Conservation (phyloP, 2,113 vertebrate species). For the Pomatorhinus ruficollis region DNA sequence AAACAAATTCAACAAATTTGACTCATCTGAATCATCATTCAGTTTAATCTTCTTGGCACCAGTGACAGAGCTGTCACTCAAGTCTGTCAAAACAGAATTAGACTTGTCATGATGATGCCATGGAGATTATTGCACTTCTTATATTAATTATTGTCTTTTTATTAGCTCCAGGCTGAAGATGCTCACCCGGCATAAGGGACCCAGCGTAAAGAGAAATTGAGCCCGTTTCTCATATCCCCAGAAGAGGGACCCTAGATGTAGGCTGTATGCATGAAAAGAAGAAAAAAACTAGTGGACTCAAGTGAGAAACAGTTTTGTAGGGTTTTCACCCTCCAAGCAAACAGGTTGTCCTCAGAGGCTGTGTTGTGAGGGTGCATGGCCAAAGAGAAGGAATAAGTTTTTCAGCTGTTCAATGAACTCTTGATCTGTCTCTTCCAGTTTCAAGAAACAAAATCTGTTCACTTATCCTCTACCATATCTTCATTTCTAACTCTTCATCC, state of each 20-base stretch:
- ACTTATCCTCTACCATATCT: too few relatives aligned
- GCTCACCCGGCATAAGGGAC: neutral
- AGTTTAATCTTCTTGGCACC: neutral
- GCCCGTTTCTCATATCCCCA: neutral
- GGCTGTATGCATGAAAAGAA: neutral
- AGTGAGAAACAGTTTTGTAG: neutral
- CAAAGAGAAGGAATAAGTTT: neutral
- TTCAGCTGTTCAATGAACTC: neutral
- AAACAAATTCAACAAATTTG: slow-evolving; percentile 12
- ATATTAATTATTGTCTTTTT: neutral
- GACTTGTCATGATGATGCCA: neutral
- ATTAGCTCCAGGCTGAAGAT: neutral
- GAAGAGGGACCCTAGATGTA: neutral
- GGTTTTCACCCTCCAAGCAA: neutral
- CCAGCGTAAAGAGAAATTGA: neutral
- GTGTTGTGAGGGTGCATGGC: neutral
- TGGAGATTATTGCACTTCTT: neutral
- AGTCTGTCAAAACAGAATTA: slow-evolving; percentile 30
- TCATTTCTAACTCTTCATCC: neutral
- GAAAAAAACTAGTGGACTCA: neutral
- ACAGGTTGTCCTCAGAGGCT: neutral
- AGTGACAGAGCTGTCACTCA: neutral
- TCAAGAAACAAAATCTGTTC: neutral
- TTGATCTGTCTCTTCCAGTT: fast-evolving
- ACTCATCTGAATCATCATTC: neutral